These are phyloP conservation scores for Halocynthia roretzi DNA, from an alignment of 23 tunicate genomes.

Conservation along the genomic window DNA sequence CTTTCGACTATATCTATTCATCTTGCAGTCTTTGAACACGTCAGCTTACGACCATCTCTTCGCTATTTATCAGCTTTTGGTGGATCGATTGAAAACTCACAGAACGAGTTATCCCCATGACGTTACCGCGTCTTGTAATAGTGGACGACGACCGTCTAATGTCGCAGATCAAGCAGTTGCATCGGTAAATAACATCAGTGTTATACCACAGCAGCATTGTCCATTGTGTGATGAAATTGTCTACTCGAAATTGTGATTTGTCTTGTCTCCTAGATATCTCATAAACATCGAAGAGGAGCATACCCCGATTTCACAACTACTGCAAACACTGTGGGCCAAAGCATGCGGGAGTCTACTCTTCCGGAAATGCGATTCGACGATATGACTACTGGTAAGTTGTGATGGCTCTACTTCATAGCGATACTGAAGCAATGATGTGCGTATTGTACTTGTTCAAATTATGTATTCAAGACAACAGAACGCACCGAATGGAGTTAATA, in stretches of 20 bases:
- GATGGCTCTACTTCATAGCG: not conserved
- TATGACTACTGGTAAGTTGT: conserved; percentile 8
- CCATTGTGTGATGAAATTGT: not conserved
- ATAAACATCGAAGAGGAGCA: no score
- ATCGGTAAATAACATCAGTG: conserved; percentile 33
- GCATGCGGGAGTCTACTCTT: not conserved
- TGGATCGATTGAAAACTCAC: conserved; percentile 67
- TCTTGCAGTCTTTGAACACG: conserved; percentile 49
- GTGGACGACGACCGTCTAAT: conserved; percentile 77
- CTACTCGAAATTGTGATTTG: not conserved
- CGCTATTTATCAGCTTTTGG: conserved; percentile 84
- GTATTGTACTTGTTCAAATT: no score
- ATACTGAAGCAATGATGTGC: no score
- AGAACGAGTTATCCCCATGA: conserved; percentile 78
- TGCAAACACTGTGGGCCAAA: no score
- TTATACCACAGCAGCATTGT: not conserved
- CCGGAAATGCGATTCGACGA: conserved; percentile 7
- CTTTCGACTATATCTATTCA: not conserved
- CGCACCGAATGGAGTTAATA: no score
- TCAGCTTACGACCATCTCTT: conserved; percentile 72
- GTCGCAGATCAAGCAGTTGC: conserved; percentile 72
- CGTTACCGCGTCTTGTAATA: conserved; percentile 30
- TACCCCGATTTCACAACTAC: no score
- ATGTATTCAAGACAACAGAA: no score
- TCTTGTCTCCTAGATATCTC: not conserved